These are phyloP conservation scores for Augochlora pura DNA, from an alignment of 1,140 invertebrate species.

Conservation along the genomic window DNA sequence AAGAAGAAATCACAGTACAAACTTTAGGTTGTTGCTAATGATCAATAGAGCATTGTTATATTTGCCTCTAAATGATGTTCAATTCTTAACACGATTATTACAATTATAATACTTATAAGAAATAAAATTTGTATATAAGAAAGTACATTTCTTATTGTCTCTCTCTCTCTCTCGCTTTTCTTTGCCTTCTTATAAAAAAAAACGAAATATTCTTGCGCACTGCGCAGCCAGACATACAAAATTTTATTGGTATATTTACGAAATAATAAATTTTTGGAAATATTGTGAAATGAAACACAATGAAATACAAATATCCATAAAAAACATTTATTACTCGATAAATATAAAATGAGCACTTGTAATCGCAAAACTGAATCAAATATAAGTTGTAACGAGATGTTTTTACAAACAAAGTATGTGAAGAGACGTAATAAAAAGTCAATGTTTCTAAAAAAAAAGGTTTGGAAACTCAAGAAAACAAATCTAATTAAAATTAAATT, in stretches of 20 bases:
- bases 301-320: constrained; percentile 23
- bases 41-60: not conserved
- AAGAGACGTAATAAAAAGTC: constrained; percentile 27
- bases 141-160: constrained; percentile 42
- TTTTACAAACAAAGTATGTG: constrained; percentile 6
- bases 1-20: constrained; percentile 30
- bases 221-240: not conserved
- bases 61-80: constrained; percentile 8
- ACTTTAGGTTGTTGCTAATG: constrained; percentile 1
- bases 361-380: constrained; percentile 22
- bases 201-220: not conserved
- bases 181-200: constrained; percentile 6
- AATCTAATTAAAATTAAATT: constrained; percentile 9
- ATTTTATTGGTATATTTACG: not conserved
- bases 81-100: constrained; percentile 12
- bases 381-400: not conserved
- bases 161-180: constrained; percentile 20
- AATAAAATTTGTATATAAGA: constrained; percentile 24
- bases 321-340: constrained; percentile 29
- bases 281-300: constrained; percentile 32
- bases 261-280: constrained; percentile 27
- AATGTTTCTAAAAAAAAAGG: constrained; percentile 20
- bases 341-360: constrained; percentile 20
- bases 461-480: constrained; percentile 5
- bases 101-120: constrained; percentile 10